Evolutionary conservation across 2,797 vertebrate genomes (phyloP), one percentile per base, ranked within the genome.

Genomic region (Staurois parvus): DNA sequence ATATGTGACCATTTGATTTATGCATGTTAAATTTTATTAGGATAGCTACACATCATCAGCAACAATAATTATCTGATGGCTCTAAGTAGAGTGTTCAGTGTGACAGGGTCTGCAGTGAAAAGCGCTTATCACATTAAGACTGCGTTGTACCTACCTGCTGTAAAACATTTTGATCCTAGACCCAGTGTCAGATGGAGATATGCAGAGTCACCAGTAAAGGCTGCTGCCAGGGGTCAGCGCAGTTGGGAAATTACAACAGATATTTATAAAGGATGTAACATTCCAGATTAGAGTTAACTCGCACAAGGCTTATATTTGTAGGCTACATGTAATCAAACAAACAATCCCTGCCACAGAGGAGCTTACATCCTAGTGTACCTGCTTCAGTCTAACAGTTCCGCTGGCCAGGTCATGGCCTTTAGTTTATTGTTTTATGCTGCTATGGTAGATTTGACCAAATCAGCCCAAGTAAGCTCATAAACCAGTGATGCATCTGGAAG

Each of bases 1-100:
- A 85, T 85, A 85, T 81, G 66, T 85, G 64, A 81, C 78, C 78
- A 62, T 76, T 85, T 85, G 84, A 85, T 85, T 81, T 85, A 85
- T 85, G 84, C 72, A 85, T 81, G 78, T 45, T 81, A 85, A 81
- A 62, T 85, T 68, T 56, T 85, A 85, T 85, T 81, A 85, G 78
- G 70, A 80, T 85, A 75, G 56, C 72, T 85, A 80, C 77, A 85
- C 67, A 81, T 81, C 78, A 85, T 76, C 64, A 70, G 72, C 78
- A 75, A 62, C 67, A 81, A 85, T 81, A 74, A 76, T 76, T 76
- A 81, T 76, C 84, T 56, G 84, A 85, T 75, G 84, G 70, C 66
- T 85, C 30, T 48, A 68, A 81, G 59, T 80, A 29, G 84, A 80
- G 52, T 69, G 30, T 80, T 42, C 77, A 75, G 69, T 34, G n/a